Base-by-base conservation (phyloP, 1,140 invertebrate species). In the Trichomalopsis sarcophagae region DNA sequence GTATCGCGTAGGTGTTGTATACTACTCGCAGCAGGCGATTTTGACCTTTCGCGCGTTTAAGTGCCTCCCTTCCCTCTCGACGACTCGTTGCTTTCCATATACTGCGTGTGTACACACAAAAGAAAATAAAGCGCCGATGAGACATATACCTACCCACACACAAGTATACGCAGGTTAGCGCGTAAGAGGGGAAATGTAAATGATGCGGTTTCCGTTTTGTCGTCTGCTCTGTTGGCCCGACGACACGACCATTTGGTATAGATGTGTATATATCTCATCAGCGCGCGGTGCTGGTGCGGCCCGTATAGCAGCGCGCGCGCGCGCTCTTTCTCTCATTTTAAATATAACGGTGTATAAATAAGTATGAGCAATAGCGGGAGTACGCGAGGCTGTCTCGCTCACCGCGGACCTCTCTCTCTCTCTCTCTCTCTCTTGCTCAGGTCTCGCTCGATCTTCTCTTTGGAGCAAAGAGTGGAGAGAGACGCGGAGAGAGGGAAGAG, bases 331-430 rank as follows among this genome's bases (percentile, higher is more conserved):
- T 92, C 91, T 92, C 91, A 92, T 92, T 93, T 93, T 93, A 93
- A 93, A 93, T 93, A 93, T 93, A 93, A 93, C 92, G 91, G 90
- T 92, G 91, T 93, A 93, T 93, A 92, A 93, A 93, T 93, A 93
- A 93, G 92, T 93, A 93, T 93, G 92, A 93, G 91, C 92, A 93
- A 93, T 91, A 93, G 92, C 92, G 89, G 88, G 91, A 92, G 90
- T 93, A 92, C 91, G 92, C 91, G 89, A 91, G 89, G 90, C 89
- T 90, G 87, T 75, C 78, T 84, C 84, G 77, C 44, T 73, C 27
- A 50, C 82, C 36, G 47, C 23, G 4, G 11, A 6, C 62, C 68
- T 30, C 68, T 85, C 69, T 85, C 79, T 77, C 79, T 76, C 71
- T 81, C 21, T 23, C 68, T 50, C 17, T 76, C 40, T 82, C 69